Base-by-base conservation (phyloP, 1,140 invertebrate species). In the Triops cancriformis region DNA sequence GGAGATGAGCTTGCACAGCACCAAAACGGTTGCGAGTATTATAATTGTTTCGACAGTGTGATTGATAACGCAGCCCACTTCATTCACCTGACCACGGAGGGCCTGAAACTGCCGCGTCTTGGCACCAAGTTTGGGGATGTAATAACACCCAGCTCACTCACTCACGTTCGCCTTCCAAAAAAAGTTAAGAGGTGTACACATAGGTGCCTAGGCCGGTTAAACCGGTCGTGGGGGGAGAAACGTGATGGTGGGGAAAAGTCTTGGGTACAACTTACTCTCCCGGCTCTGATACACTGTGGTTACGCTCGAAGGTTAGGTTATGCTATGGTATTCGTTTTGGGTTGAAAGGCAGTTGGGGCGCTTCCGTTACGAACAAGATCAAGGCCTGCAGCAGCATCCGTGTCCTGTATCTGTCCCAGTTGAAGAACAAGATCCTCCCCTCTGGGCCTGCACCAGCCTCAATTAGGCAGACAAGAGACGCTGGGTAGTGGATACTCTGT, bases 401-500 rank as follows among this genome's bases (percentile, higher is more conserved):
- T 64, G 51, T 64, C 51, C 51, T 64, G 51, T 64, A 64, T 64
- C 51, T 64, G 51, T 64, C 51, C 23, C 51, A 64, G 51, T 64
- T 64, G 51, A 64, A 64, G 51, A 64, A 37, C 31, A 37, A 64
- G 51, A 64, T 64, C 51, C 51, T 64, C 51, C 51, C 51, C 51
- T 64, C 51, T 64, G 51, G 51, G 51, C 51, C 51, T 64, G 51
- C 51, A n/a, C n/a, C 51, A 64, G 51, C 51, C 51, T 64, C 51
- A 64, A 64, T 64, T 64, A 64, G 51, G 51, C 51, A 64, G 18
- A 64, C 51, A 64, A 64, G 51, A 64, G 51, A 23, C 14, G 51
- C 31, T 37, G 31, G 31, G 31, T 37, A 37, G 31, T 37, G 2
- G 31, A 37, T 37, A 7, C 51, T 14, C 23, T 64, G 51, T 23